Evolutionary conservation across 1,140 invertebrate species (phyloP), one percentile per base, ranked within the genome.

Genomic region (Limonius californicus): DNA sequence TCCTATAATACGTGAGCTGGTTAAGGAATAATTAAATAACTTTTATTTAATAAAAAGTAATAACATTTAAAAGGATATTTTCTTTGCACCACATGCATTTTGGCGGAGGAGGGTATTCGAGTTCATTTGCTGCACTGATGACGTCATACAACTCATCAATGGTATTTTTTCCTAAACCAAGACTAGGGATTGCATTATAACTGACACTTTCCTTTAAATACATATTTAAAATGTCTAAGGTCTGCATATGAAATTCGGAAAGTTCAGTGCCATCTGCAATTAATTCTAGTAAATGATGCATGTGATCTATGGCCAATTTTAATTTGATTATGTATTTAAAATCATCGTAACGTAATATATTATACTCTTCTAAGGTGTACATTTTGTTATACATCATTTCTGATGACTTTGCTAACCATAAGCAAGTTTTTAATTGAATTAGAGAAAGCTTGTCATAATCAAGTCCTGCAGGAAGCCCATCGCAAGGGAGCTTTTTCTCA

Each of bases 31-130:
- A 30, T 32, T 55, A 55, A 27, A 30, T 1, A 27, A 54, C n/a
- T n/a, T n/a, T 9, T 8, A 18, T 54, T 18, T 4, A 23, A 20
- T 19, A 20, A 54, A 9, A 20, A 54, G 6, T 16, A 20, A 20
- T 57, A n/a, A n/a, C n/a, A n/a, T n/a, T n/a, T n/a, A 63, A 71
- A 71, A 71, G 68, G 68, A 68, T 70, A 70, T 70, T 69, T 68
- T 73, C 66, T 54, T 69, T 69, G 63, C 73, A 74, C 68, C 67
- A 68, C 8, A 65, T n/a, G 58, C 73, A 74, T 11, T 57, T 47
- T 3, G 68, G 60, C 59, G 65, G 58, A 15, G 64, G 60, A 12
- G 71, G 71, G 62, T 70, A 74, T 54, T 68, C 57, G 16, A 74
- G 14, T 62, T 71, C 68, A 54, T 71, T 73, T 1, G 69, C 69